Evolutionary conservation across 2,888 invertebrate genomes (phyloP).

Genomic region (Lobophora halterata): DNA sequence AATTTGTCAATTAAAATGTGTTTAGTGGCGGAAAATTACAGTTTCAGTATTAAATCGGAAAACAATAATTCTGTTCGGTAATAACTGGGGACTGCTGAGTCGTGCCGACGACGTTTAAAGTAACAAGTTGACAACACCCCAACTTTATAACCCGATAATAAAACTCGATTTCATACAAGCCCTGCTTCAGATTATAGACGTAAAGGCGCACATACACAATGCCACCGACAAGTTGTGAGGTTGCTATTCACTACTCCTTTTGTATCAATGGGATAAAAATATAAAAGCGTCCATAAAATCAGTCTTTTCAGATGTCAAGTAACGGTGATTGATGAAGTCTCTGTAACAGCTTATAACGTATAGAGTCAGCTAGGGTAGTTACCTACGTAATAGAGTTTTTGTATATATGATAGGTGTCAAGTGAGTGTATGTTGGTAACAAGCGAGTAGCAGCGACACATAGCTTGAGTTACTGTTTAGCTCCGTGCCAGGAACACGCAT

Average conservation of each 20-base stretch:
- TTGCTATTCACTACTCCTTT: background rate
- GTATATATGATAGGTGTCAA: conserved; percentile 1
- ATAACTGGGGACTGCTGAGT: conserved; percentile 57
- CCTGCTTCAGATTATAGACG: conserved; percentile 55
- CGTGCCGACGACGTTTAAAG: conserved; percentile 53
- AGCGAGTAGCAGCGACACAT: conserved; percentile 13
- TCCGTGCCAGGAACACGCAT: conserved; percentile 20
- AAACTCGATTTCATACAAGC: conserved; percentile 76
- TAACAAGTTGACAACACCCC: conserved; percentile 70
- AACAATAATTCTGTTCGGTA: conserved; percentile 66
- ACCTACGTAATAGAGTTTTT: no score
- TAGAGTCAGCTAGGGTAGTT: no score
- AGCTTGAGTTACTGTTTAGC: conserved; percentile 20
- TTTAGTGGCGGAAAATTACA: conserved; percentile 47
- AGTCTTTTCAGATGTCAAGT: background rate
- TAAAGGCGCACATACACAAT: conserved; percentile 18
- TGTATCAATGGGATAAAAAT: no score
- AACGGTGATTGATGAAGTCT: no score
- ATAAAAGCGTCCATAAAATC: background rate
- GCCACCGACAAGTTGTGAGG: background rate
- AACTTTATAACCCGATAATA: conserved; percentile 78
- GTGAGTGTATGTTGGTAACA: conserved; percentile 15
- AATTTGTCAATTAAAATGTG: conserved; percentile 46
- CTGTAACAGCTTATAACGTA: no score
- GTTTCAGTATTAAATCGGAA: conserved; percentile 56